Percentiles rank a stretch among this genome's conserved stretches.
Evolutionary conservation across 2,113 vertebrate species (phyloP).

Genomic region (Brevimyrus niger): DNA sequence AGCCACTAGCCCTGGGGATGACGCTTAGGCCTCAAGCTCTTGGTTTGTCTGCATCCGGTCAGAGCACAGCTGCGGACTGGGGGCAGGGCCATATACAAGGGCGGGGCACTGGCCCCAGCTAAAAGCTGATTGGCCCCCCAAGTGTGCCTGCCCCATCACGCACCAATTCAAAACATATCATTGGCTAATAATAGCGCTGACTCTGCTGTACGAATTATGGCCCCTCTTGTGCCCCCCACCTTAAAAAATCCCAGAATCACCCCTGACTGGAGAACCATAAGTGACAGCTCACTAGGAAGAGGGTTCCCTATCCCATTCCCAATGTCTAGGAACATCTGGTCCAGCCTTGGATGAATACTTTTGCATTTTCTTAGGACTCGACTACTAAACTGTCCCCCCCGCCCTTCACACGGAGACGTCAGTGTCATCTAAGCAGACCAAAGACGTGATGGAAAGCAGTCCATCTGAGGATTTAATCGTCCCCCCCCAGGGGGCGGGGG

Average conservation of each 20-base stretch:
- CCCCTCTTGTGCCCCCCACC: neutral
- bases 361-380: neutral
- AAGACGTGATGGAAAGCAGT: neutral
- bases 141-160: neutral
- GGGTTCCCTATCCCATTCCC: neutral
- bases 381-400: neutral
- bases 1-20: conserved; percentile 33
- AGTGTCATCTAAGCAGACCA: neutral
- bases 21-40: conserved; percentile 30
- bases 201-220: neutral
- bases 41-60: conserved; percentile 26
- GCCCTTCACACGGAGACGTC: neutral
- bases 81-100: neutral
- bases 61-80: neutral
- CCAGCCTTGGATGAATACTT: neutral
- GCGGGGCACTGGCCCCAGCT: neutral
- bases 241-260: neutral
- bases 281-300: neutral
- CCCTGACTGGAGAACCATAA: neutral
- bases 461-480: conserved; percentile 12
- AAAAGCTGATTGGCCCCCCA: neutral
- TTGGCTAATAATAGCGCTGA: neutral
- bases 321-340: neutral
- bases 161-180: neutral
- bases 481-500: conserved; percentile 13